phyloP scores from a whole-genome alignment of 2,888 invertebrate genomes.

The Lepetodrilus schrolli region DNA sequence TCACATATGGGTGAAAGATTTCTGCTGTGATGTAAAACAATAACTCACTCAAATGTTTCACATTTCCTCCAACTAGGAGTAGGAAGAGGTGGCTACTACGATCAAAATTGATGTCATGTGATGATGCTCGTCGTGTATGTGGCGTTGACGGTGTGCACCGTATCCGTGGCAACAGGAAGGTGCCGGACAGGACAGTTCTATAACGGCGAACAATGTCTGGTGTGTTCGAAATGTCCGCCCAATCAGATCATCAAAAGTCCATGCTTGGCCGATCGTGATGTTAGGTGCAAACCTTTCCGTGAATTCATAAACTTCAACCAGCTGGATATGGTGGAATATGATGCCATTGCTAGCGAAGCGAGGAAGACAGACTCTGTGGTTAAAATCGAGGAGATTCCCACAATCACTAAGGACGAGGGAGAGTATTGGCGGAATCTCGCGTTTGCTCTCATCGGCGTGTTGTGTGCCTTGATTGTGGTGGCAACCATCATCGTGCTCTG shows the following conservation, averaged over 20 bases:
- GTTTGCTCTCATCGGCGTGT: constrained; percentile 60
- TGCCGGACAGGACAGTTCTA: constrained; percentile 23
- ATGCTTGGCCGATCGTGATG: constrained; percentile 40
- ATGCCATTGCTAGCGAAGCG: neutral
- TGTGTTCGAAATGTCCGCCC: constrained; percentile 43
- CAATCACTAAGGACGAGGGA: constrained; percentile 50
- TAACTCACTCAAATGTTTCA: no score
- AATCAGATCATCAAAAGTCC: constrained; percentile 47
- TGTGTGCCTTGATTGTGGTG: constrained; percentile 58
- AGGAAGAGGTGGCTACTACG: no score
- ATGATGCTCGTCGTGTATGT: neutral
- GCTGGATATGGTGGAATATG: neutral
- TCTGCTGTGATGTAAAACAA: no score
- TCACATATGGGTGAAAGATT: no score
- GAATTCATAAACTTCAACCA: constrained; percentile 42
- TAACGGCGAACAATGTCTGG: constrained; percentile 26
- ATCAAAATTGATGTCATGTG: no score
- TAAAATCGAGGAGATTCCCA: constrained; percentile 24
- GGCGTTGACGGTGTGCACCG: neutral
- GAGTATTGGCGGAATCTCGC: constrained; percentile 61
- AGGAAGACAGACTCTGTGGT: neutral
- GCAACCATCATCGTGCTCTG: constrained; percentile 54
- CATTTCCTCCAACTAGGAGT: no score
- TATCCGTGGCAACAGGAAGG: neutral
- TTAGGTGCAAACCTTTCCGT: constrained; percentile 46